Evolutionary conservation across 2,888 invertebrate genomes (phyloP), one percentile per base, ranked within the genome.

Genomic region (Thecocarcelia acutangulata): DNA sequence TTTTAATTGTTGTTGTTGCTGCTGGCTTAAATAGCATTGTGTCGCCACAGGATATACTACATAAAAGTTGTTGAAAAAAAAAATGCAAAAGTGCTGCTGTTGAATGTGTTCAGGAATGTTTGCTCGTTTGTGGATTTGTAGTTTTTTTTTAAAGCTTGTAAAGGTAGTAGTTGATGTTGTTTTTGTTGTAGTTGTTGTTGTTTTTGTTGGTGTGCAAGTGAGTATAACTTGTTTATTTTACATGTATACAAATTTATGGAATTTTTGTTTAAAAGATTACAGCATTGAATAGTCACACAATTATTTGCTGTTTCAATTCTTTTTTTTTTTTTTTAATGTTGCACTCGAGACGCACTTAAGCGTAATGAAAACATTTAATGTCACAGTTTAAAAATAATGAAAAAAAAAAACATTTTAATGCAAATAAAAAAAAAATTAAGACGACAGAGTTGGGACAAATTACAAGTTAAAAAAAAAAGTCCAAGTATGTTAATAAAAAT

Each of bases 1-100:
- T 74, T 78, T 74, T 69, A 46, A 50, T 80, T 80, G 75, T 69
- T 54, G 21, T 42, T 75, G 73, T 69, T 77, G 24, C 24, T 52
- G 63, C 42, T 56, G 77, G 28, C 69, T 74, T 78, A 82, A 82
- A 74, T 74, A 64, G 81, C 81, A 73, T 81, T 73, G 77, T 77
- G 77, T 69, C 68, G 73, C 81, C 77, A 69, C 73, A 77, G 74
- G 81, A 70, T 78, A 78, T 63, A 21, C 37, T 68, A 72, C 12
- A 37, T 17, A 19, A 40, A 52, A 48, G 54, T 54, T 63, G 66
- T 74, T 59, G 42, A 17, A 6, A 33, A 66, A 33, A 66, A 66
- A n/a, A 61, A 58, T 48, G 48, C 3, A 13, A 42, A 15, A 21
- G 28, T 17, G 24, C 13, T 48, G 21, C 48, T 21, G 15, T 6